phyloP scores from a whole-genome alignment of 1,140 invertebrate genomes.

The Orchesella cincta region DNA sequence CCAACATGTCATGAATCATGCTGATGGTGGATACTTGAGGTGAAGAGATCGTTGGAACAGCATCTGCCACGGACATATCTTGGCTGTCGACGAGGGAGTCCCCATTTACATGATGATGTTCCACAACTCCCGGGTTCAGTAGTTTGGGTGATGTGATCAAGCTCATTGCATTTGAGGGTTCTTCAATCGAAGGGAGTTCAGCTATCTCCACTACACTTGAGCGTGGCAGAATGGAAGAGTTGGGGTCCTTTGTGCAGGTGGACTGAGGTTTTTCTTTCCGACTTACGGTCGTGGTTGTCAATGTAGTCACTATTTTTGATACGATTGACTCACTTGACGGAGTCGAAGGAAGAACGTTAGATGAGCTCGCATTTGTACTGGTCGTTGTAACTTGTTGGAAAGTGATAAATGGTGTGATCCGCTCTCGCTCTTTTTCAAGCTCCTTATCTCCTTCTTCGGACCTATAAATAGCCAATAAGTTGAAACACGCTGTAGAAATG shows the following conservation, averaged over 20 bases:
- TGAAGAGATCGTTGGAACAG: conserved; percentile 21
- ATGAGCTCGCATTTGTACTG: conserved; percentile 48
- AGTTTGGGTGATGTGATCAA: conserved; percentile 12
- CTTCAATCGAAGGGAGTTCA: conserved; percentile 14
- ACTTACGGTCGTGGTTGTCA: conserved; percentile 13
- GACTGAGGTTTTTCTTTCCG: conserved; percentile 12
- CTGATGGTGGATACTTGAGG: conserved; percentile 4
- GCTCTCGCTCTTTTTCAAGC: conserved; percentile 49
- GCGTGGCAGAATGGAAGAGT: conserved; percentile 27
- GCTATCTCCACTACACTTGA: conserved; percentile 5
- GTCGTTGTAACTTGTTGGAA: conserved; percentile 43
- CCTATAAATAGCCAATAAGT: conserved; percentile 29
- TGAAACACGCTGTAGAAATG: too few relatives aligned
- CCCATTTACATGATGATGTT: background rate
- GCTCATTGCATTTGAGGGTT: conserved; percentile 26
- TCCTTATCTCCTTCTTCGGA: conserved; percentile 50
- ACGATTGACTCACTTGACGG: conserved; percentile 24
- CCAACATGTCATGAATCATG: conserved; percentile 16
- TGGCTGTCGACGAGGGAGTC: background rate
- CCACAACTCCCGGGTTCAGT: background rate
- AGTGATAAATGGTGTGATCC: conserved; percentile 51
- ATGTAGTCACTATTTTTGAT: conserved; percentile 34
- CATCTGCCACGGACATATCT: background rate
- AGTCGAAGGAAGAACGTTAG: conserved; percentile 32
- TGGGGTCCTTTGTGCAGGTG: background rate